Percentiles rank a stretch among this genome's conserved stretches.
phyloP scores from a whole-genome alignment of 2,797 vertebrate species.

The Sparus aurata region DNA sequence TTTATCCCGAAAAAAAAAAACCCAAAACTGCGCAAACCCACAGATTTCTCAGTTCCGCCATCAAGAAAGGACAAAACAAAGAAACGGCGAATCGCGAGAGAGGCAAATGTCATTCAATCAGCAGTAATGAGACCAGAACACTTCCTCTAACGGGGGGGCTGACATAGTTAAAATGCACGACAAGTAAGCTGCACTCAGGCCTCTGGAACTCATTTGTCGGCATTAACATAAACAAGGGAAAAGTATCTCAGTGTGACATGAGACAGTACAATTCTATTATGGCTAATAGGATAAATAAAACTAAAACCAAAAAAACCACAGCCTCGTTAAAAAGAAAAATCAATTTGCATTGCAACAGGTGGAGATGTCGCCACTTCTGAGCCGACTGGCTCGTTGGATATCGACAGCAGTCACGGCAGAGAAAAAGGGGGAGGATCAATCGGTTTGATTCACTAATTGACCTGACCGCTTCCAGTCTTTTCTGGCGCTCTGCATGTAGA shows the following conservation, averaged over 20 bases:
- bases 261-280: slow-evolving; percentile 11
- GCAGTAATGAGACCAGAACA: not conserved
- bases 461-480: not conserved
- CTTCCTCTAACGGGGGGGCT: not conserved
- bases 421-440: slow-evolving; percentile 18
- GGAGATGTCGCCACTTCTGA: slow-evolving; percentile 16
- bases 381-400: slow-evolving; percentile 24
- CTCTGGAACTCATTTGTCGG: not conserved
- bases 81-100: not conserved
- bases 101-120: not conserved
- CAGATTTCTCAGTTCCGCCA: not conserved
- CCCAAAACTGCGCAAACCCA: not conserved
- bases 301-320: not conserved
- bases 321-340: slow-evolving; percentile 31
- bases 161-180: not conserved
- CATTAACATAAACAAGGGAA: not conserved
- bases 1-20: not conserved
- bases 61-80: not conserved
- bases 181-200: not conserved
- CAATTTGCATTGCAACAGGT: slow-evolving; percentile 19
- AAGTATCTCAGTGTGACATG: not conserved
- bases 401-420: slow-evolving; percentile 20
- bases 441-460: slow-evolving; percentile 35
- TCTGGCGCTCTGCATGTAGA: not conserved
- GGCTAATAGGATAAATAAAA: slow-evolving; percentile 33